phyloP scores from a whole-genome alignment of 2,888 invertebrate genomes.

The Trachelus stipa region DNA sequence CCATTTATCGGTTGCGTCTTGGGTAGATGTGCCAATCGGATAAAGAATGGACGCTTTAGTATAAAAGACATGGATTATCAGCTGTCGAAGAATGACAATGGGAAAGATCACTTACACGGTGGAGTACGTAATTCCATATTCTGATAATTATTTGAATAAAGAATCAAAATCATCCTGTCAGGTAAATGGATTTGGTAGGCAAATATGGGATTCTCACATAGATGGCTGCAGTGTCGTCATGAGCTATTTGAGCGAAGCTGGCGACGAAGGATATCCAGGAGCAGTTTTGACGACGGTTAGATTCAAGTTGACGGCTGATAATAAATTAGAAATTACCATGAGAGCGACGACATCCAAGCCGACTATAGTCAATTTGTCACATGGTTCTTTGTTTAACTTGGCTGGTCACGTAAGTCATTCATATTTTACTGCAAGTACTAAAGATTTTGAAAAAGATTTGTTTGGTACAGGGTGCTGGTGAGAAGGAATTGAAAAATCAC shows the following conservation, averaged over 20 bases:
- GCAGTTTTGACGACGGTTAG: conserved; percentile 68
- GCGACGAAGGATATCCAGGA: conserved; percentile 75
- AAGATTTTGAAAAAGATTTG: conserved; percentile 4
- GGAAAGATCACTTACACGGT: conserved; percentile 81
- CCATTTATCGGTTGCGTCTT: conserved; percentile 89
- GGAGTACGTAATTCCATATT: conserved; percentile 70
- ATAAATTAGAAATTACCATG: conserved; percentile 69
- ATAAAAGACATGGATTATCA: conserved; percentile 77
- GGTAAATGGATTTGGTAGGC: conserved; percentile 50
- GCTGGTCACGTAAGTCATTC: conserved; percentile 69
- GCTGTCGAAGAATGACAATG: conserved; percentile 78
- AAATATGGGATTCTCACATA: conserved; percentile 68
- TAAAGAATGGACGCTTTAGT: conserved; percentile 77
- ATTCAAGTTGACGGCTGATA: conserved; percentile 68
- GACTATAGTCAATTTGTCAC: conserved; percentile 73
- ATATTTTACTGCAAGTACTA: background rate
- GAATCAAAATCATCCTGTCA: background rate
- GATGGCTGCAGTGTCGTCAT: conserved; percentile 64
- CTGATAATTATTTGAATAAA: background rate
- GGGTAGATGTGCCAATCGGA: conserved; percentile 87
- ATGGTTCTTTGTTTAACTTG: conserved; percentile 74
- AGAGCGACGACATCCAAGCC: conserved; percentile 69
- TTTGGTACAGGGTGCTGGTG: conserved; percentile 71
- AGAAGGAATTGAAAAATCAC: conserved; percentile 75
- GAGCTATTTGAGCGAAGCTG: conserved; percentile 68